These are phyloP conservation scores for Scotopteryx bipunctaria DNA, from an alignment of 2,888 invertebrate genomes.

Conservation along the genomic window DNA sequence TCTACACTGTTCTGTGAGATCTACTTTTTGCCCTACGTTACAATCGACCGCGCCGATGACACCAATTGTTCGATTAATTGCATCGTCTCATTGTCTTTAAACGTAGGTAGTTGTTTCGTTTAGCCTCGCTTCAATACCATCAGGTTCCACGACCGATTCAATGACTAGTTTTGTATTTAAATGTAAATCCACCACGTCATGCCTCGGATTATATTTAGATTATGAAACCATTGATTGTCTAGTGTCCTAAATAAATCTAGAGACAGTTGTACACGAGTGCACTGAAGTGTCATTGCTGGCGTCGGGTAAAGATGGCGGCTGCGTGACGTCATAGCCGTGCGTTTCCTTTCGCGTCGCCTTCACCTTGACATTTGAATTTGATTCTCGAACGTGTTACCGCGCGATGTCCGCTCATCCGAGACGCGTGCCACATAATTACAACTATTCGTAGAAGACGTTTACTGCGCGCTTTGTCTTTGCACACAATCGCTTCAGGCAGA, in stretches of 20 bases:
- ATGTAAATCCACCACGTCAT: slow-evolving; percentile 31
- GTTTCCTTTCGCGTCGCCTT: slow-evolving; percentile 76
- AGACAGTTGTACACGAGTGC: slow-evolving; percentile 41
- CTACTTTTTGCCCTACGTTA: slow-evolving; percentile 22
- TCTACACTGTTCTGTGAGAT: slow-evolving; percentile 16
- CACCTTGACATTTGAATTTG: slow-evolving; percentile 80
- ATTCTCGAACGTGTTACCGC: slow-evolving; percentile 69
- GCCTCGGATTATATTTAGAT: slow-evolving; percentile 40
- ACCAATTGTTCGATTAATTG: slow-evolving; percentile 26
- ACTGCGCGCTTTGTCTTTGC: slow-evolving; percentile 1
- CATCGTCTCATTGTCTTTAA: slow-evolving; percentile 30
- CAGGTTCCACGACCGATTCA: slow-evolving; percentile 31
- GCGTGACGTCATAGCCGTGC: slow-evolving; percentile 75
- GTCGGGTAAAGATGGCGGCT: slow-evolving; percentile 63
- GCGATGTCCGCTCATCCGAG: slow-evolving; percentile 58
- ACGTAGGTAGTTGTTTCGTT: slow-evolving; percentile 29
- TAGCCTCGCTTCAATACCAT: slow-evolving; percentile 29
- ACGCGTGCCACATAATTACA: slow-evolving; percentile 55
- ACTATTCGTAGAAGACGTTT: slow-evolving; percentile 25
- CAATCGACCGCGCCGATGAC: slow-evolving; percentile 20
- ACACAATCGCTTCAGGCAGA: neutral
- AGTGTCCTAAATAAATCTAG: slow-evolving; percentile 55
- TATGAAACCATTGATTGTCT: slow-evolving; percentile 50
- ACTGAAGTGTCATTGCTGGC: slow-evolving; percentile 48
- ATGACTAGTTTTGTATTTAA: slow-evolving; percentile 31